phyloP scores from a whole-genome alignment of 2,113 vertebrate species.

The Garra rufa region DNA sequence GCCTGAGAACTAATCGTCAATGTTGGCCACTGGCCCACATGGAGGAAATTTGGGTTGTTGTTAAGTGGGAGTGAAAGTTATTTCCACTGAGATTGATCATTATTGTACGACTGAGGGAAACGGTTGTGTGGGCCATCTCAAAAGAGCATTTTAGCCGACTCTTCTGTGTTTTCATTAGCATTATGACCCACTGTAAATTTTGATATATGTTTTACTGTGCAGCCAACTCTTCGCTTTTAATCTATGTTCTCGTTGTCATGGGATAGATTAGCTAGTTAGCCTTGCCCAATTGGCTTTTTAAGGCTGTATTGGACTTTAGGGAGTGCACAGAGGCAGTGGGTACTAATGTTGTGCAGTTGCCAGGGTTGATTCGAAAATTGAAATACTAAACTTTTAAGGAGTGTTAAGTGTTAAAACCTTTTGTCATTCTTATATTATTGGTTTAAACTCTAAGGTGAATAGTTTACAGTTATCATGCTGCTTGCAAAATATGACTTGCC shows the following conservation, averaged over 20 bases:
- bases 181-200: constrained; percentile 8
- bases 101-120: constrained; percentile 18
- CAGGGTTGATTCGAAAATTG: neutral
- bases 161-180: constrained; percentile 2
- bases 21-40: constrained; percentile 7
- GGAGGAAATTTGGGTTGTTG: constrained; percentile 16
- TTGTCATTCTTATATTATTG: neutral
- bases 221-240: constrained; percentile 25
- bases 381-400: neutral
- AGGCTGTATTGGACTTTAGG: constrained; percentile 11
- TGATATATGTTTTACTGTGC: neutral
- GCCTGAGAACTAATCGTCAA: constrained; percentile 41
- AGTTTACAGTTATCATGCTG: constrained; percentile 42
- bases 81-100: constrained; percentile 38
- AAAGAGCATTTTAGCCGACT: neutral
- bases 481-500: constrained; percentile 48
- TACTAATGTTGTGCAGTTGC: neutral
- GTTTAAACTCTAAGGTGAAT: constrained; percentile 4
- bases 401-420: neutral
- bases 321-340: neutral
- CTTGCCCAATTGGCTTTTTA: neutral
- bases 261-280: constrained; percentile 21
- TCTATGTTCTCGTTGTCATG: neutral
- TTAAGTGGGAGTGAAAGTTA: constrained; percentile 33
- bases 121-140: constrained; percentile 20